Evolutionary conservation across 1,140 invertebrate species (phyloP).

Genomic region (Dysdera silvatica): DNA sequence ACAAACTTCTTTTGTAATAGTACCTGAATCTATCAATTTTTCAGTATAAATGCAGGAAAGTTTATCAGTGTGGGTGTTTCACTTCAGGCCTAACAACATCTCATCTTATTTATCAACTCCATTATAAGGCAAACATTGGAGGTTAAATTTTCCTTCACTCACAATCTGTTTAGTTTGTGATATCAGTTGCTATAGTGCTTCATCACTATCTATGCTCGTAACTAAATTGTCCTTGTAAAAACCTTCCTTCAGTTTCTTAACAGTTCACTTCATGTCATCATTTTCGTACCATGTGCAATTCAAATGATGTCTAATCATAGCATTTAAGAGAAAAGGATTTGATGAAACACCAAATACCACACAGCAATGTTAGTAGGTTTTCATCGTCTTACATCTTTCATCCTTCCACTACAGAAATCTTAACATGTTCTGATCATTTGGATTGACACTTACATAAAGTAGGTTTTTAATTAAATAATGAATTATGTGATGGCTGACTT

Average conservation of each 20-base stretch:
- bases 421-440: constrained; percentile 4
- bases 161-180: not conserved
- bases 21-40: too few species aligned
- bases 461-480: too few species aligned
- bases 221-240: constrained; percentile 9
- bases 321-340: not conserved
- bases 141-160: not conserved
- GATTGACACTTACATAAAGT: too few species aligned
- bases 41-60: not conserved
- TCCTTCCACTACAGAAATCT: constrained; percentile 6
- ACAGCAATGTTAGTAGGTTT: not conserved
- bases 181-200: not conserved
- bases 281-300: not conserved
- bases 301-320: not conserved
- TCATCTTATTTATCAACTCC: not conserved
- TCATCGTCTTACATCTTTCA: not conserved
- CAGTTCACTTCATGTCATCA: not conserved
- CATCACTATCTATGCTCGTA: not conserved
- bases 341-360: not conserved
- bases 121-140: constrained; percentile 1
- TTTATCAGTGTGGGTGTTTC: not conserved
- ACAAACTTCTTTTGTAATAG: not conserved
- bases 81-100: not conserved
- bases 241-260: not conserved
- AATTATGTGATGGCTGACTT: too few species aligned